These are phyloP conservation scores for Scaptomyza reducta DNA, from an alignment of 2,888 invertebrate genomes.

Conservation along the genomic window DNA sequence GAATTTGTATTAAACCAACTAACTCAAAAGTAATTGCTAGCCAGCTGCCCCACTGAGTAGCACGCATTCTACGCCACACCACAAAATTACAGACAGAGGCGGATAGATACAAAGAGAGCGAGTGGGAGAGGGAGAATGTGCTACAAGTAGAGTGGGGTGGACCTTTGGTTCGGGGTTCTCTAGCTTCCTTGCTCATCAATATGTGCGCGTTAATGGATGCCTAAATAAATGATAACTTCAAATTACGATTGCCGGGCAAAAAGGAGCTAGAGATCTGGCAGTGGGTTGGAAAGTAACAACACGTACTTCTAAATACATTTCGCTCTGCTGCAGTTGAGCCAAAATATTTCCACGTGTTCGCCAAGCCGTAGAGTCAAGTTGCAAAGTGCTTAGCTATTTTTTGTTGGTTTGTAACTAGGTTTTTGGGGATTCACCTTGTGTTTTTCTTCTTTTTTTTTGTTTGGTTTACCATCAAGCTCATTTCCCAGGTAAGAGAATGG, in stretches of 20 bases:
- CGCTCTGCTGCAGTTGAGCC: constrained; percentile 65
- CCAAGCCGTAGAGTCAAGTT: constrained; percentile 34
- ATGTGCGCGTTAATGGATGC: constrained; percentile 78
- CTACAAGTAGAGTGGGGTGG: not conserved
- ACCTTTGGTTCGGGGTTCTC: not conserved
- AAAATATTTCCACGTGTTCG: constrained; percentile 77
- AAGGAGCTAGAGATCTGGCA: constrained; percentile 6
- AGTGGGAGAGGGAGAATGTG: not conserved
- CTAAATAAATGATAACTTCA: constrained; percentile 79
- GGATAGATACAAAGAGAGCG: too few species aligned
- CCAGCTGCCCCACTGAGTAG: constrained; percentile 38
- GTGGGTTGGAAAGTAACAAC: constrained; percentile 40
- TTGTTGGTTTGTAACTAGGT: constrained; percentile 20
- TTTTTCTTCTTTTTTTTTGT: constrained; percentile 11
- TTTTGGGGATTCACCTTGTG: constrained; percentile 27
- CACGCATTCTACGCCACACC: constrained; percentile 25
- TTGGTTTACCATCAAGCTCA: constrained; percentile 24
- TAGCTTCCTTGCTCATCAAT: constrained; percentile 60
- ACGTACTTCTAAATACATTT: constrained; percentile 74
- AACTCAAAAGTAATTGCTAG: constrained; percentile 78
- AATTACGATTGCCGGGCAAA: constrained; percentile 70
- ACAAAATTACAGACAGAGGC: not conserved
- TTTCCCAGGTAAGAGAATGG: not conserved
- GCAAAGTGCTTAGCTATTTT: constrained; percentile 37
- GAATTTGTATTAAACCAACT: constrained; percentile 76